Evolutionary conservation across 2,113 vertebrate species (phyloP).

Genomic region (Vireo altiloquus): DNA sequence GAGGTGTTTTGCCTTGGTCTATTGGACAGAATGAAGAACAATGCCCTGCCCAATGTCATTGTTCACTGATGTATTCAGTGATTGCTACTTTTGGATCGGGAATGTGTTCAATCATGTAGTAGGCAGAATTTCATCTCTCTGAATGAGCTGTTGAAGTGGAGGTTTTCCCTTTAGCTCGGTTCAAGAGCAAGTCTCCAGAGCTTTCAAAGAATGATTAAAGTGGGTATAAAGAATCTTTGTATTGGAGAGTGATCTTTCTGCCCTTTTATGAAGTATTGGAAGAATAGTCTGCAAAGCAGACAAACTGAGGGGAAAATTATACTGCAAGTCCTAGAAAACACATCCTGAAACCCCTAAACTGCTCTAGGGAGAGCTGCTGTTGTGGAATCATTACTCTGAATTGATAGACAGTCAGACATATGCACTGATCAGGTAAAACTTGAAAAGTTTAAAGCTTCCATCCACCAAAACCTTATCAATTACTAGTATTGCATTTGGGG

Average conservation of each 20-base stretch:
- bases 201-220: conserved; percentile 22
- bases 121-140: conserved; percentile 16
- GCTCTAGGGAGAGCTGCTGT: neutral
- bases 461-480: neutral
- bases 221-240: neutral
- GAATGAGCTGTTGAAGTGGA: conserved; percentile 16
- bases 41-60: neutral
- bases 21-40: conserved; percentile 17
- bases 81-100: neutral
- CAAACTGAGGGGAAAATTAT: neutral
- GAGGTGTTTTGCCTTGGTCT: conserved; percentile 20
- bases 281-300: neutral
- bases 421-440: neutral
- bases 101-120: conserved; percentile 18
- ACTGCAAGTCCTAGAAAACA: neutral
- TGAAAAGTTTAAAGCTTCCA: neutral
- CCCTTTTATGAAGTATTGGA: neutral
- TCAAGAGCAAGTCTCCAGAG: neutral
- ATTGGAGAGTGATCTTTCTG: neutral
- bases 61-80: conserved; percentile 38
- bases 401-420: neutral
- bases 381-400: neutral
- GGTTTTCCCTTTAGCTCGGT: conserved; percentile 22
- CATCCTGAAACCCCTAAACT: neutral
- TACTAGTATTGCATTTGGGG: neutral